Conservation (phyloP, 2,888 invertebrate species). For the Campoletis raptor region DNA sequence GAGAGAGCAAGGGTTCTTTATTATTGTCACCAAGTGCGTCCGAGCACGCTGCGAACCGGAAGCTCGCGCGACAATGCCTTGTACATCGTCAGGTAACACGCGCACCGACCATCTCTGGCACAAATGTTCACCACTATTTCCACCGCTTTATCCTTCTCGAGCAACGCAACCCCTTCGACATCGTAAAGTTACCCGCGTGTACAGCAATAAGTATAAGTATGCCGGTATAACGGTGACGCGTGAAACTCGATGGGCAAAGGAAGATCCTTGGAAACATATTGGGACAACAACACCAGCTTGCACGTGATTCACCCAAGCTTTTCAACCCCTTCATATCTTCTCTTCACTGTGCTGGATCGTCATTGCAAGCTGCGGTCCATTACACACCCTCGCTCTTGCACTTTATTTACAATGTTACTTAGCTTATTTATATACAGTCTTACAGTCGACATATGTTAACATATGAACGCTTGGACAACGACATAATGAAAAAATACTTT, state of each 20-base stretch:
- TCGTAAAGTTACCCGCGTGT: conserved; percentile 76
- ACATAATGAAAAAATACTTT: not conserved
- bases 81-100: conserved; percentile 20
- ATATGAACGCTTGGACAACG: not conserved
- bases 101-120: conserved; percentile 28
- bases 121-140: conserved; percentile 12
- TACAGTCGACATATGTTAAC: not conserved
- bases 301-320: conserved; percentile 9
- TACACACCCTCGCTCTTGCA: conserved; percentile 14
- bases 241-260: conserved; percentile 41
- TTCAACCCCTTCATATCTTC: not conserved
- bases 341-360: not conserved
- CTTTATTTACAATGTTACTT: conserved; percentile 8
- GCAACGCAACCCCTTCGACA: conserved; percentile 75
- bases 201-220: conserved; percentile 15
- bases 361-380: conserved; percentile 14
- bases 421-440: conserved; percentile 3
- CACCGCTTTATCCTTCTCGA: conserved; percentile 61
- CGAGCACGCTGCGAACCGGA: conserved; percentile 12
- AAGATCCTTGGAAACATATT: conserved; percentile 39
- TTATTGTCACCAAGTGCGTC: conserved; percentile 52
- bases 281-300: conserved; percentile 47
- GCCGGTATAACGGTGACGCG: conserved; percentile 22
- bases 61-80: not conserved
- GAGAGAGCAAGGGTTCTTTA: conserved; percentile 61